phyloP scores from a whole-genome alignment of 2,113 vertebrate genomes.

The Pseudolaguvia tuberculata region DNA sequence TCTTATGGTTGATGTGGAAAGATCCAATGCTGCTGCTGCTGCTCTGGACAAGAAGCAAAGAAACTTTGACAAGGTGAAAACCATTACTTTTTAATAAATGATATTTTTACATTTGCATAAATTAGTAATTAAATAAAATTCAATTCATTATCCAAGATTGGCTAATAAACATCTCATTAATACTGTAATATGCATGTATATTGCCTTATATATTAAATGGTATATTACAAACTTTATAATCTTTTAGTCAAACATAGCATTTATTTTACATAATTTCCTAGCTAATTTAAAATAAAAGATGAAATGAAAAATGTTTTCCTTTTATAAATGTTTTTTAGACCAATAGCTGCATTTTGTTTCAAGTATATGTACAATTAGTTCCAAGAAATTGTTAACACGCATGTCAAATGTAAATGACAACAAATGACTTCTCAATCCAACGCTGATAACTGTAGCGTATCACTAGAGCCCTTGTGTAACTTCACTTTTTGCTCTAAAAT shows the following conservation, averaged over 20 bases:
- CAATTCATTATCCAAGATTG: not conserved
- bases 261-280: not conserved
- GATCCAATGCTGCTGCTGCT: constrained; percentile 70
- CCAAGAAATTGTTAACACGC: not conserved
- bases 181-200: too few relatives aligned
- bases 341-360: not conserved
- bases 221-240: not conserved
- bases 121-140: too few relatives aligned
- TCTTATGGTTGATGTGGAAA: constrained; percentile 77
- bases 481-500: not conserved
- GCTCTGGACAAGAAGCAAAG: constrained; percentile 79
- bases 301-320: too few relatives aligned
- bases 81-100: not conserved
- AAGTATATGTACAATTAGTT: not conserved
- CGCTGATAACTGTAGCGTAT: constrained; percentile 63
- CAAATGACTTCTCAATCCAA: constrained; percentile 37
- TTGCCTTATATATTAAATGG: not conserved
- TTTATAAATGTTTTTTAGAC: too few relatives aligned
- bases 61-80: constrained; percentile 75
- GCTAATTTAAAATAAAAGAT: not conserved
- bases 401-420: not conserved
- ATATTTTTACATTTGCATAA: too few relatives aligned
- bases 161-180: not conserved
- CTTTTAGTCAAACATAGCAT: not conserved
- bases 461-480: not conserved